Base-by-base conservation (phyloP, 2,113 vertebrate species). In the Solea solea region DNA sequence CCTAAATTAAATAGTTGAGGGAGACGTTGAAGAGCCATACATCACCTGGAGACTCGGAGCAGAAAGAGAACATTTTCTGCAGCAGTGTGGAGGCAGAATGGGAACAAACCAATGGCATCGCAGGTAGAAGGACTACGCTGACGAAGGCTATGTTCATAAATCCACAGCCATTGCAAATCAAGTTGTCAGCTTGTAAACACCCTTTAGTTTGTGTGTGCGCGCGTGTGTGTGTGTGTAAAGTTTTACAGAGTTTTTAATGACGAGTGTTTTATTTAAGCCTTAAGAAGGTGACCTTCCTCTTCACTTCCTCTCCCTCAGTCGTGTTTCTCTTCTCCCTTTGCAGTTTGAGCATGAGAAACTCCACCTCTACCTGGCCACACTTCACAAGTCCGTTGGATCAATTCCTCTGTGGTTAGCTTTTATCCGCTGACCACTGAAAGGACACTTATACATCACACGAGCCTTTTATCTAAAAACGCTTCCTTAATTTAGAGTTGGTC, bases 1-100 rank as follows among this genome's bases (percentile, higher is more conserved):
- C 90, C 90, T 65, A 90, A 91, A 92, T 92, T 89, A 88, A 90
- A 91, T 88, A 90, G 90, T 91, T 89, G 87, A 88, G 72, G 76
- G 80, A 86, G 87, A 90, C 85, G 77, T 88, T 92, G 85, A 88
- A 81, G 86, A 85, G 79, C 73, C 85, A 90, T 92, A 85, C 62
- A 92, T 91, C 90, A 92, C 81, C 70, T 72, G 83, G 86, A 85
- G 80, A 84, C 60, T 53, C 2, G 7, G 53, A 58, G 68, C 50
- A 69, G 67, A 81, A 77, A 70, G 69, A 53, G 53, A 64, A 61
- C 79, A 74, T 44, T 41, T 59, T 87, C 70, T 85, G 82, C 67
- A 55, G 82, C 74, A 57, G 62, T 52, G 6, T 60, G 54, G 74
- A 66, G 55, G 82, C 55, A 21, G 58, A 64, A 76, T 60, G 73